Base-by-base conservation (phyloP, 2,113 vertebrate genomes). In the Oryzias curvinotus region DNA sequence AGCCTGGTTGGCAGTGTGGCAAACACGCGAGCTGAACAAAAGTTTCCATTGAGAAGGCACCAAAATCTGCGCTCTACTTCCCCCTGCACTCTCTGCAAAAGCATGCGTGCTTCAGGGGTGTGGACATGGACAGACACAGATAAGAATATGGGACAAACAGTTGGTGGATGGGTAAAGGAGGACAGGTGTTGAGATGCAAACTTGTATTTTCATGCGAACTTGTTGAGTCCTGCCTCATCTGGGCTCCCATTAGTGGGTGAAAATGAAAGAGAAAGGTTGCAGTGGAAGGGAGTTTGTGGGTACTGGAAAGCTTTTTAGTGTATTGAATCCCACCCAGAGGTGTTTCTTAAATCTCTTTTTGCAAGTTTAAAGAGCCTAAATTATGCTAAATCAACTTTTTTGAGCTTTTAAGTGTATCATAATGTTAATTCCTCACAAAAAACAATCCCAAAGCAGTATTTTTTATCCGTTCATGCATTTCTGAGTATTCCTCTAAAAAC, bases 1-100 rank as follows among this genome's bases (percentile, higher is more conserved):
- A 68, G 76, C 68, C 78, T 68, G 71, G 62, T 68, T 85, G 75
- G 81, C 77, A 82, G 62, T 64, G 14, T 52, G 4, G 76, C 74
- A 70, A 75, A 87, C 55, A 71, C 51, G 71, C 73, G 52, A 60
- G 70, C 68, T 46, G 68, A 83, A 90, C 88, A 90, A 88, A 90
- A 76, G 80, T 82, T 87, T 89, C 90, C 85, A 85, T 89, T 90
- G 75, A 88, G 71, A 60, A 77, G 60, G 55, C 64, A 83, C 48
- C 71, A 74, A 67, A 80, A 86, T 75, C 77, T 65, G 62, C 14
- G 48, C 80, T 65, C 73, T 54, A 64, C 75, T 74, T 62, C 51
- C 23, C 71, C 23, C 47, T 41, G 16, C 52, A 42, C 59, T 21
- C 15, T 54, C 44, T 26, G 46, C n/a, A 48, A 19, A 28, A 48